phyloP scores from a whole-genome alignment of 2,888 invertebrate genomes.

The Bombylius major region DNA sequence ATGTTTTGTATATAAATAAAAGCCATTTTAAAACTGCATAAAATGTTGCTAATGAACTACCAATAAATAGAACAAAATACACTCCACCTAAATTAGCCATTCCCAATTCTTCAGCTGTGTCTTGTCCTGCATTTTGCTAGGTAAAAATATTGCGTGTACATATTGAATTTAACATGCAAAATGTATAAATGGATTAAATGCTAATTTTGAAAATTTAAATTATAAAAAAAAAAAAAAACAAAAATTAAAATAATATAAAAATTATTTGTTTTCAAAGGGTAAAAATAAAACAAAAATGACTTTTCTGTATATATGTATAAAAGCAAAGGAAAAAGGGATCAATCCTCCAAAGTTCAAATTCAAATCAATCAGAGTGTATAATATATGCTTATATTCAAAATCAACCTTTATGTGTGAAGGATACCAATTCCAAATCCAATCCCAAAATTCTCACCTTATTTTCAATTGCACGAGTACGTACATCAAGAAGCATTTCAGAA shows the following conservation, averaged over 20 bases:
- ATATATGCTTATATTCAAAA: too few relatives aligned
- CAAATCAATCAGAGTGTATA: too few relatives aligned
- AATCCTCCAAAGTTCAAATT: too few relatives aligned
- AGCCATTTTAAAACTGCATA: slow-evolving; percentile 31
- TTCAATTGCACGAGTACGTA: background rate
- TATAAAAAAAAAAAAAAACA: background rate
- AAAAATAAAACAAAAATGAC: background rate
- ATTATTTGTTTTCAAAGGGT: too few relatives aligned
- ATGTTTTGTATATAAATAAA: slow-evolving; percentile 12
- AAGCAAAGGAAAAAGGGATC: too few relatives aligned
- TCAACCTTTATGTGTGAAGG: too few relatives aligned
- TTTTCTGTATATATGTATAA: too few relatives aligned
- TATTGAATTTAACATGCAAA: too few relatives aligned
- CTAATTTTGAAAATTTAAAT: too few relatives aligned
- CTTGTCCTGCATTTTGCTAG: slow-evolving; percentile 2
- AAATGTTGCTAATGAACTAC: slow-evolving; percentile 32
- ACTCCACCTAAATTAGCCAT: slow-evolving; percentile 55
- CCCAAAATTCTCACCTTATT: slow-evolving; percentile 1
- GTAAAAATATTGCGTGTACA: background rate
- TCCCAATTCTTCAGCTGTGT: slow-evolving; percentile 38
- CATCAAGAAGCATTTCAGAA: background rate
- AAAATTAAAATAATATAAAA: too few relatives aligned
- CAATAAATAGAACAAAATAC: slow-evolving; percentile 46
- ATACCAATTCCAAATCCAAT: background rate
- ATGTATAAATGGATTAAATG: too few relatives aligned